phyloP scores from a whole-genome alignment of 2,797 vertebrate genomes.

The Pelobates cultripes region DNA sequence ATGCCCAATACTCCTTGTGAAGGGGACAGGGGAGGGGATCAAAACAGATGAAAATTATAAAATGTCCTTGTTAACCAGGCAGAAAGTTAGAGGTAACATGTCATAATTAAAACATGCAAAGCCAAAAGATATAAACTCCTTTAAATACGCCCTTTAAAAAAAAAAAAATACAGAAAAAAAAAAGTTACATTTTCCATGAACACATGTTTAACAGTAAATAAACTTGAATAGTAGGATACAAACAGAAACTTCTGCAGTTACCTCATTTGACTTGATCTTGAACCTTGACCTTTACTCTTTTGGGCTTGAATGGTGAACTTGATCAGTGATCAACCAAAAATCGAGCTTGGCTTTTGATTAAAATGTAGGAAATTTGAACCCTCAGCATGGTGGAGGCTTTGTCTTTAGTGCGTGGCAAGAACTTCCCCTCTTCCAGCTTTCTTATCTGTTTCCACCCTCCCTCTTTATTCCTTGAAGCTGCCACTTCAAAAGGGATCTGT shows the following conservation, averaged over 20 bases:
- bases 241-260: conserved; percentile 78
- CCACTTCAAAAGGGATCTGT: conserved; percentile 84
- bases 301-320: conserved; percentile 87
- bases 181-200: not conserved
- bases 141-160: not conserved
- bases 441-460: conserved; percentile 84
- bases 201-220: conserved; percentile 13
- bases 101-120: too few relatives aligned
- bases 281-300: conserved; percentile 88
- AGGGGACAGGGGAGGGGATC: too few relatives aligned
- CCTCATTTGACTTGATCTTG: conserved; percentile 89
- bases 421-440: conserved; percentile 80
- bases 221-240: conserved; percentile 77
- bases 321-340: conserved; percentile 68
- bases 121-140: not conserved
- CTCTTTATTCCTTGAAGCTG: conserved; percentile 83
- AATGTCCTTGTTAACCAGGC: too few relatives aligned
- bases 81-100: too few relatives aligned
- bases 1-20: too few relatives aligned
- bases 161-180: not conserved
- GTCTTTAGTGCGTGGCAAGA: conserved; percentile 76
- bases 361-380: conserved; percentile 83
- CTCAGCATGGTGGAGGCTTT: conserved; percentile 80
- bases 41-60: too few relatives aligned
- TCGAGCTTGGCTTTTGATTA: conserved; percentile 84